These are phyloP conservation scores for Hydroisotoma schaefferi DNA, from an alignment of 2,888 invertebrate genomes.

Conservation along the genomic window DNA sequence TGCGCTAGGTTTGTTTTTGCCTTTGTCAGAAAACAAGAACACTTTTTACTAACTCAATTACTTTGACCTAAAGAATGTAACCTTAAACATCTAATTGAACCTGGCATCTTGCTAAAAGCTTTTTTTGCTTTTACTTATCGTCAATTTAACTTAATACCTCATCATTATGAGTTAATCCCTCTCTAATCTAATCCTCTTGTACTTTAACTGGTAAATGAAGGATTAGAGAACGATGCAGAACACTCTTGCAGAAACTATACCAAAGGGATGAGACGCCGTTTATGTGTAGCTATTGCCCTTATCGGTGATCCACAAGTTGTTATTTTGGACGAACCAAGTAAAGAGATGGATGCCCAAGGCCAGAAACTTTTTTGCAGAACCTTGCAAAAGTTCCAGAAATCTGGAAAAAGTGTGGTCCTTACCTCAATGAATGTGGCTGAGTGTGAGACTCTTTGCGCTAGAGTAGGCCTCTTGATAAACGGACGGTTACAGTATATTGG, in stretches of 20 bases:
- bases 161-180: too few species aligned
- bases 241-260: slow-evolving; percentile 13
- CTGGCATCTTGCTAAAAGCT: too few species aligned
- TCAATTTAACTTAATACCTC: neutral
- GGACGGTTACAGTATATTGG: slow-evolving; percentile 24
- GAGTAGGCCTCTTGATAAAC: slow-evolving; percentile 23
- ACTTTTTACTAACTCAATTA: too few species aligned
- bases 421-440: slow-evolving; percentile 30
- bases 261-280: slow-evolving; percentile 21
- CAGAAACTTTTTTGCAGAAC: slow-evolving; percentile 23
- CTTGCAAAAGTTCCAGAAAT: slow-evolving; percentile 15
- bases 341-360: slow-evolving; percentile 19
- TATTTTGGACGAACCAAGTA: slow-evolving; percentile 16
- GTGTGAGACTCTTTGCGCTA: slow-evolving; percentile 26
- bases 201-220: too few species aligned
- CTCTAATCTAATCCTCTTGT: too few species aligned
- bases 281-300: slow-evolving; percentile 23
- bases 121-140: neutral
- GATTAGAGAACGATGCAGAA: slow-evolving; percentile 23
- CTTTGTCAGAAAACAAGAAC: too few species aligned
- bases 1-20: slow-evolving; percentile 18
- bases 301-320: slow-evolving; percentile 14
- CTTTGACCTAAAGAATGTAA: too few species aligned
- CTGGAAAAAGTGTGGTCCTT: slow-evolving; percentile 19
- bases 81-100: too few species aligned